These are phyloP conservation scores for Melanophora roralis DNA, from an alignment of 2,888 invertebrate species.

Conservation along the genomic window DNA sequence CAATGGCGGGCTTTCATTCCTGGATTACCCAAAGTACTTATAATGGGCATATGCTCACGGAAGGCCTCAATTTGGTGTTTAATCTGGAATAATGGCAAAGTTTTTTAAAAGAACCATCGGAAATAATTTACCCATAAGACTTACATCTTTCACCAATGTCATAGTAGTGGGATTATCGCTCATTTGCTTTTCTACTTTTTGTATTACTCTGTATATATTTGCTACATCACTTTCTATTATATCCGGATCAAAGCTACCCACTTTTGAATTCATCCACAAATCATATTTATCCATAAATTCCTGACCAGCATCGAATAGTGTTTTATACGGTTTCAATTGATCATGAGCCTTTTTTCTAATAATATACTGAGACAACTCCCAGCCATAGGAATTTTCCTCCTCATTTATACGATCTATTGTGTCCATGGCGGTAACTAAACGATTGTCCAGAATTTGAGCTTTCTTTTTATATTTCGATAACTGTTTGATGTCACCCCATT, in stretches of 20 bases:
- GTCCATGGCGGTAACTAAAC: conserved; percentile 83
- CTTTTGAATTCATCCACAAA: conserved; percentile 90
- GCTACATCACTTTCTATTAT: conserved; percentile 83
- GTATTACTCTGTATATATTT: conserved; percentile 81
- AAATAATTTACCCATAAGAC: too few species aligned
- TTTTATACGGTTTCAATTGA: conserved; percentile 89
- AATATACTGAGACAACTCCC: conserved; percentile 93
- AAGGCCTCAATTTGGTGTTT: conserved; percentile 88
- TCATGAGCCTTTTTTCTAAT: conserved; percentile 87
- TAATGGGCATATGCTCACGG: conserved; percentile 92
- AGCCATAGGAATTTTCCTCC: conserved; percentile 92
- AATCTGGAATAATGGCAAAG: conserved; percentile 59
- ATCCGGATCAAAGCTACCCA: conserved; percentile 92
- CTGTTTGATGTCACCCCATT: conserved; percentile 91
- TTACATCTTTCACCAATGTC: conserved; percentile 82
- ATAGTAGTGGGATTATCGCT: conserved; percentile 85
- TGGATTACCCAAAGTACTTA: conserved; percentile 95
- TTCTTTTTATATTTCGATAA: conserved; percentile 88
- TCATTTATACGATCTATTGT: conserved; percentile 93
- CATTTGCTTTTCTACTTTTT: conserved; percentile 92
- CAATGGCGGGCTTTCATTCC: conserved; percentile 95
- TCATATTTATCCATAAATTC: conserved; percentile 90
- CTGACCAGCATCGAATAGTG: conserved; percentile 91
- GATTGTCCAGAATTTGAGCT: conserved; percentile 86
- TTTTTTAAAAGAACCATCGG: background rate